phyloP scores from a whole-genome alignment of 2,888 invertebrate genomes.

The Diogma glabrata region DNA sequence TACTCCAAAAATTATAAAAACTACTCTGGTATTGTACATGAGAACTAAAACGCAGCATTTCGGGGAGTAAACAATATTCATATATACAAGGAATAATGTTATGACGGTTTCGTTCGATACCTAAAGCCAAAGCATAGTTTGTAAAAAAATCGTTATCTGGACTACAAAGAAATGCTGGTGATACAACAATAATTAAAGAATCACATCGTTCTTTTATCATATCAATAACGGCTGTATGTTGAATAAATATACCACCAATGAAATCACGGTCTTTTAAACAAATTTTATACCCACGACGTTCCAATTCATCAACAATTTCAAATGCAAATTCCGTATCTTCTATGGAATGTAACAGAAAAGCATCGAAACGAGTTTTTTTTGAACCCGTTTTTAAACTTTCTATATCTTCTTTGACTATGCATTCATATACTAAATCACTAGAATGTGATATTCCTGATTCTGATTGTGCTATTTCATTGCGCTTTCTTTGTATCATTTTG shows the following conservation, averaged over 20 bases:
- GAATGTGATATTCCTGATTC: no score
- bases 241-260: neutral
- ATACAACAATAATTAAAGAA: neutral
- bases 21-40: no score
- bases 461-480: no score
- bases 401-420: no score
- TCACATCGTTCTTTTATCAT: neutral
- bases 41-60: slow-evolving; percentile 1
- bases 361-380: no score
- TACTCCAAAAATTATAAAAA: slow-evolving; percentile 4
- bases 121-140: neutral
- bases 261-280: slow-evolving; percentile 7
- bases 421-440: no score
- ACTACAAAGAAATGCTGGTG: neutral
- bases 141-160: neutral
- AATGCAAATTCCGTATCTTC: slow-evolving; percentile 3
- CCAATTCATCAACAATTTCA: neutral
- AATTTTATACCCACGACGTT: neutral
- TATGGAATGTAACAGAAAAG: neutral
- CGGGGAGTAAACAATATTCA: neutral
- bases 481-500: no score
- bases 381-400: no score
- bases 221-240: neutral
- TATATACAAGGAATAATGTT: slow-evolving; percentile 5
- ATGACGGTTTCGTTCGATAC: neutral